Conservation (phyloP, 2,113 vertebrate genomes). For the Ceyx margarethae region DNA sequence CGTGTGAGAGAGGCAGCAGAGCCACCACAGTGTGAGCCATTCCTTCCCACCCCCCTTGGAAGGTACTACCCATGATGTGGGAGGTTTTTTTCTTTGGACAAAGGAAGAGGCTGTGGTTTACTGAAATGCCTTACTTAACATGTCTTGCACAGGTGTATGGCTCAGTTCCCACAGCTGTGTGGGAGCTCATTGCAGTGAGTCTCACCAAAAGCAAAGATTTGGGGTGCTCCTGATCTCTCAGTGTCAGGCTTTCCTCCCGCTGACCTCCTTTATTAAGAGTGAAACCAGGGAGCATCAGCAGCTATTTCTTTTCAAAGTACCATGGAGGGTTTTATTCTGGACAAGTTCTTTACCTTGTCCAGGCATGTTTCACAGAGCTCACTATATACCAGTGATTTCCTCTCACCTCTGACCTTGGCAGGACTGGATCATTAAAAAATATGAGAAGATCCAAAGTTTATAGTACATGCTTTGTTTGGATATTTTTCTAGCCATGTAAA, state of each 20-base stretch:
- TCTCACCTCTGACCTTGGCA: neutral
- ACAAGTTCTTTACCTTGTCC: neutral
- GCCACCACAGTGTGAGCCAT: neutral
- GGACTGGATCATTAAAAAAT: neutral
- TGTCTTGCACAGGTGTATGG: neutral
- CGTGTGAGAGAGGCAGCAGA: neutral
- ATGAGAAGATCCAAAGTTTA: neutral
- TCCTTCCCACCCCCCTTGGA: neutral
- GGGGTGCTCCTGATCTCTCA: neutral
- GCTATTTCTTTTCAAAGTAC: neutral
- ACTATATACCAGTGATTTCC: neutral
- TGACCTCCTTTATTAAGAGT: neutral
- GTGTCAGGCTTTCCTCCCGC: neutral
- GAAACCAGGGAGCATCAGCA: fast-evolving
- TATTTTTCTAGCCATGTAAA: neutral
- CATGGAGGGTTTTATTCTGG: neutral
- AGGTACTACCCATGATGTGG: neutral
- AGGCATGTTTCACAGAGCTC: neutral
- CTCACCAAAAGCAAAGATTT: neutral
- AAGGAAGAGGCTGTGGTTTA: neutral
- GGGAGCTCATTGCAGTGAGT: neutral
- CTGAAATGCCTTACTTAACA: fast-evolving
- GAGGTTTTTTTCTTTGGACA: neutral
- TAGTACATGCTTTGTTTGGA: neutral
- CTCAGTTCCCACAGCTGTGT: neutral